These are phyloP conservation scores for Microtus montanus DNA, from an alignment of 2,113 vertebrate species.

Conservation along the genomic window DNA sequence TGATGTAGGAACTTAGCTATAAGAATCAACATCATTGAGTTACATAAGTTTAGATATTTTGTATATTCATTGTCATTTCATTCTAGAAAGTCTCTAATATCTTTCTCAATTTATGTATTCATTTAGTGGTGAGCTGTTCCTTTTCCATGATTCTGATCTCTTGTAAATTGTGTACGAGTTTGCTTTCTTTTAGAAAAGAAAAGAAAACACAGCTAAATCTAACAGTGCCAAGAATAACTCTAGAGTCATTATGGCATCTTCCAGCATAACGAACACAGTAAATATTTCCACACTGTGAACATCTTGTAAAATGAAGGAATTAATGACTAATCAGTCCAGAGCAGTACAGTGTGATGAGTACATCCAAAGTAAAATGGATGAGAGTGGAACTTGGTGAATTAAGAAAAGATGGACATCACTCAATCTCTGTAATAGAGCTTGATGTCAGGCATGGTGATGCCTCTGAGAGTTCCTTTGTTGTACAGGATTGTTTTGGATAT, in stretches of 20 bases:
- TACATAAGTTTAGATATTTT: neutral
- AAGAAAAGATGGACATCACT: neutral
- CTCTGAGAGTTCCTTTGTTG: no score
- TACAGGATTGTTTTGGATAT: no score
- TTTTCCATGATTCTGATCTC: neutral
- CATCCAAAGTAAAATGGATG: neutral
- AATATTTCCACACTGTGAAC: neutral
- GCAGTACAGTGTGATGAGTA: accelerated
- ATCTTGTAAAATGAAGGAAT: neutral
- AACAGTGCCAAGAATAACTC: neutral
- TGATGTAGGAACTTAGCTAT: neutral
- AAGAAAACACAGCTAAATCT: neutral
- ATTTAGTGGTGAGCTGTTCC: neutral
- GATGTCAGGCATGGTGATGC: no score
- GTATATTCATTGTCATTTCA: neutral
- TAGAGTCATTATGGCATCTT: neutral
- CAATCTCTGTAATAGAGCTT: no score
- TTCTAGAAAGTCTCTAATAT: neutral
- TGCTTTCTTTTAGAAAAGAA: neutral
- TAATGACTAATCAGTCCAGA: neutral
- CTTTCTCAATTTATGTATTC: neutral
- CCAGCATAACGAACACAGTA: neutral
- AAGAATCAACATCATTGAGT: neutral
- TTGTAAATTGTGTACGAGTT: neutral
- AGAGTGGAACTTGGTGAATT: neutral